Conservation (phyloP, 2,113 vertebrate genomes). For the Columba janthina region DNA sequence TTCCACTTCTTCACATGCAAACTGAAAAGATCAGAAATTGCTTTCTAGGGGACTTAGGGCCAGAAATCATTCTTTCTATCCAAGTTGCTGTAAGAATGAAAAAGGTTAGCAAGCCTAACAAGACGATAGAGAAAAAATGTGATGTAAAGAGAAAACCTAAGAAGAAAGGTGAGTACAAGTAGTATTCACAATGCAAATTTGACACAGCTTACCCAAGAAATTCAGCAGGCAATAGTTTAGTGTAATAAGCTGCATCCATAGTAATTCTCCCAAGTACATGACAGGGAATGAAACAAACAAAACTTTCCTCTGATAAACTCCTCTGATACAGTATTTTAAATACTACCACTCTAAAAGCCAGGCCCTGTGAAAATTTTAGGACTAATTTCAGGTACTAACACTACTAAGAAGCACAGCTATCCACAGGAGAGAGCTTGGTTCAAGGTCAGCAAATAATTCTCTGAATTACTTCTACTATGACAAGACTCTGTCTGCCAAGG, state of each 20-base stretch:
- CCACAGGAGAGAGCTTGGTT: not conserved
- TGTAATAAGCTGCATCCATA: not conserved
- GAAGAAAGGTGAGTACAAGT: not conserved
- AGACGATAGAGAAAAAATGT: not conserved
- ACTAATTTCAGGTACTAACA: not conserved
- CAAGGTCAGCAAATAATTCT: not conserved
- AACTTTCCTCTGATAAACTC: not conserved
- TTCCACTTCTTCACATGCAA: slow-evolving; percentile 31
- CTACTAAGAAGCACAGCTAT: not conserved
- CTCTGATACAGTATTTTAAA: not conserved
- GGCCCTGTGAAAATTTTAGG: not conserved
- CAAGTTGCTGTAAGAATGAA: not conserved
- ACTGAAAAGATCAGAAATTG: slow-evolving; percentile 31
- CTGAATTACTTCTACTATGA: not conserved
- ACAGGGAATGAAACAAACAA: not conserved
- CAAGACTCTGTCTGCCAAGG: not conserved
- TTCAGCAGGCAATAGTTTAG: not conserved
- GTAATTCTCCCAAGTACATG: not conserved
- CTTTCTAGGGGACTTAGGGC: not conserved
- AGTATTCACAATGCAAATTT: not conserved
- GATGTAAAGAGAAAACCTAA: not conserved
- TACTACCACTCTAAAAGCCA: not conserved
- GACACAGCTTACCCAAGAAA: not conserved
- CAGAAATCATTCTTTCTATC: not conserved
- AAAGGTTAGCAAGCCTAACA: slow-evolving; percentile 6